phyloP scores from a whole-genome alignment of 2,888 invertebrate species.

The Rhagophthalmus giganteus region DNA sequence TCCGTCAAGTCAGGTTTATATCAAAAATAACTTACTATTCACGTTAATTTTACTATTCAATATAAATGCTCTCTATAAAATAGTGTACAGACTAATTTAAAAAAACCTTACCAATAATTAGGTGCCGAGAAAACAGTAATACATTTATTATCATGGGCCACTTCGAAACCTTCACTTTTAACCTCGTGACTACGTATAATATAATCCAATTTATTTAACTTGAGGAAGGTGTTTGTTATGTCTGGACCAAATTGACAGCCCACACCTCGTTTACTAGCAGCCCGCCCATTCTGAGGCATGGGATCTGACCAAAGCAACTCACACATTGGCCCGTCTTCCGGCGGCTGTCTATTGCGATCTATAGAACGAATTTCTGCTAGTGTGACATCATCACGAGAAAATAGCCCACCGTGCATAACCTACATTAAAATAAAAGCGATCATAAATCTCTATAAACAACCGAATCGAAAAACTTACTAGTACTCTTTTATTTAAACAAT shows the following conservation, averaged over 20 bases:
- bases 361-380: constrained; percentile 87
- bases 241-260: constrained; percentile 99
- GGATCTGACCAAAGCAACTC: constrained; percentile 99
- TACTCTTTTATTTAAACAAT: constrained; percentile 86
- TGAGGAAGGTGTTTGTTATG: constrained; percentile 85
- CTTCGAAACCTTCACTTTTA: constrained; percentile 94
- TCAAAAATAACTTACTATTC: no score
- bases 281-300: constrained; percentile 83
- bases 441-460: no score
- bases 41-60: no score
- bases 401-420: constrained; percentile 98
- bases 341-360: constrained; percentile 94
- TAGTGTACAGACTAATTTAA: no score
- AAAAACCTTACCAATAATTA: constrained; percentile 88
- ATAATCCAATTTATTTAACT: constrained; percentile 86
- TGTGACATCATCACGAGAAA: constrained; percentile 91
- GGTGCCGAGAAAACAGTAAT: constrained; percentile 99
- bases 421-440: constrained; percentile 55
- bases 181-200: constrained; percentile 97
- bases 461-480: constrained; percentile 62
- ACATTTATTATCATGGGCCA: constrained; percentile 92
- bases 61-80: no score
- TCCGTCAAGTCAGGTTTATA: no score
- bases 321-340: constrained; percentile 96
- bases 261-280: constrained; percentile 95